Evolutionary conservation across 2,113 vertebrate genomes (phyloP), one percentile per base, ranked within the genome.

Genomic region (Calidris pygmaea): DNA sequence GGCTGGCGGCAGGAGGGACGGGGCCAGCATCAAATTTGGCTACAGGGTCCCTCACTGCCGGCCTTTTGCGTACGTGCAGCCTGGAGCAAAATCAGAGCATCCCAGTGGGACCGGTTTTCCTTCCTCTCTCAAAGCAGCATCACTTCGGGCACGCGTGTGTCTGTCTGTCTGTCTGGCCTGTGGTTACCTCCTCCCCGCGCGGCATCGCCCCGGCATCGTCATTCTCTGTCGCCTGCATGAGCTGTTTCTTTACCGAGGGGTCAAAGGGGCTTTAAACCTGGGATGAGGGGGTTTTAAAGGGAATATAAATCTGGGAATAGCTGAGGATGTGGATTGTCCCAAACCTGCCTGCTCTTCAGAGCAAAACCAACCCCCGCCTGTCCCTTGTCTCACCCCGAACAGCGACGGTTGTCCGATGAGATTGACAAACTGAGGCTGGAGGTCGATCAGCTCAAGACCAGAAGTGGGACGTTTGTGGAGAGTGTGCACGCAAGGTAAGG

Each of bases 381-480:
- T 88, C 30, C 92, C 58, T 47, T 87, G 16, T 87, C 77, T 91
- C 15, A 0, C 90, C 87, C 68, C 67, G 1, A 72, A 94, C 96
- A 99, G 99, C 98, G 99, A 87, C 98, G 99, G 52, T 97, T 99
- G 94, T 99, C 99, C 2, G 99, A 99, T 6, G 99, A 99, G 98
- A 99, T 99, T 10, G 99, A 99, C 91, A 99, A 99, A 88, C 97
- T 99, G 90, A 98, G 99, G 91, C 97, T 99, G 73, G 99, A 99
- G 97, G 98, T 99, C 5, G 99, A 99, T 95, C 99, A 99, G 95
- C 97, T 99, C 97, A 99, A 99, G 94, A 98, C 98, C 76, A 98
- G 99, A 90, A 99, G 99, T 63, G 99, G 98, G 29, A 98, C 97
- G 0, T 99, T 99, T 37, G 98, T 98, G 95, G 99, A 99, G 59